A percentile compares a stretch with the other conserved stretches of the same genome.
phyloP scores from a whole-genome alignment of 2,888 invertebrate species.

The Epistrophe grossulariae region DNA sequence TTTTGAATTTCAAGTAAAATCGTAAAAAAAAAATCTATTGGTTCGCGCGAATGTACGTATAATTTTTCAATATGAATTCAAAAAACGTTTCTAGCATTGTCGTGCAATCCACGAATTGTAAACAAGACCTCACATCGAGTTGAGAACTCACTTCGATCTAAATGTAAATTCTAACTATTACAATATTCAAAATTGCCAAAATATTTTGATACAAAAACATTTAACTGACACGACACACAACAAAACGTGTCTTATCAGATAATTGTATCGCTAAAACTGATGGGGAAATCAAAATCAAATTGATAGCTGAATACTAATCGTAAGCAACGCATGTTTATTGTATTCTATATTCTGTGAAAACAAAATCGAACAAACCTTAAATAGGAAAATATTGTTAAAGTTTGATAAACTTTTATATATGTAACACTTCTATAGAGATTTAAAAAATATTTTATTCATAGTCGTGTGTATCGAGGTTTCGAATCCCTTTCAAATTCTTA shows the following conservation, averaged over 20 bases:
- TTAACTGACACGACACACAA: background rate
- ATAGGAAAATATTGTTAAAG: background rate
- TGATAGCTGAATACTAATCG: background rate
- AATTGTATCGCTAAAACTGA: background rate
- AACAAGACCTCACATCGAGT: constrained; percentile 46
- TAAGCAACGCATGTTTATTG: background rate
- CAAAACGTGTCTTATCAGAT: background rate
- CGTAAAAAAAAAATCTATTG: background rate
- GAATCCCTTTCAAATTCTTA: background rate
- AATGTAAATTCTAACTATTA: constrained; percentile 45
- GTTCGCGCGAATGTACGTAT: constrained; percentile 50
- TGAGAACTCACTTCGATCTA: constrained; percentile 14
- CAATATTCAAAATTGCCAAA: constrained; percentile 28
- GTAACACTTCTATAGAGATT: no score
- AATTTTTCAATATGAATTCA: constrained; percentile 67
- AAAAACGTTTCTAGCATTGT: constrained; percentile 36
- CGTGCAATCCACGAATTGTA: constrained; percentile 39
- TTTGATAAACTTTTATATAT: background rate
- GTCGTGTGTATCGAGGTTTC: background rate
- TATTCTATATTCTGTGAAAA: background rate
- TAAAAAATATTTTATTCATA: no score
- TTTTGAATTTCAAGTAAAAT: constrained; percentile 32
- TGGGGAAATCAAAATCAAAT: background rate
- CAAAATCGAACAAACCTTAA: background rate
- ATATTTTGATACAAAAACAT: constrained; percentile 16